Percentiles rank a stretch among this genome's conserved stretches.
Conservation (phyloP, 2,888 invertebrate genomes). For the Polylopha cassiicola region DNA sequence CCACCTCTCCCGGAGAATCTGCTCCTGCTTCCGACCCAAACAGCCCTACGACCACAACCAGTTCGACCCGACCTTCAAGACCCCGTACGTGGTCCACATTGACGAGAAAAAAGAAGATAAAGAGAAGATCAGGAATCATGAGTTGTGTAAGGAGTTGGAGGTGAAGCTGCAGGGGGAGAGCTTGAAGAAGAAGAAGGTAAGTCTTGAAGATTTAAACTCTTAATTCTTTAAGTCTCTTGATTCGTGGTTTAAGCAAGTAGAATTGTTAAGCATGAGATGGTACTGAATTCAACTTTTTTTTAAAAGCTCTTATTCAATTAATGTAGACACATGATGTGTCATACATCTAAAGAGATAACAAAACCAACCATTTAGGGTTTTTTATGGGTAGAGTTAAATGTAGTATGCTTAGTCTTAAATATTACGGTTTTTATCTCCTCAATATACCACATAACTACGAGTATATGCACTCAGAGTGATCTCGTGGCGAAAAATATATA, state of each 20-base stretch:
- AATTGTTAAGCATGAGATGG: too few species aligned
- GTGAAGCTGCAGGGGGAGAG: slow-evolving; percentile 56
- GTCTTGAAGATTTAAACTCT: slow-evolving; percentile 1
- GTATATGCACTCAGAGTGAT: too few species aligned
- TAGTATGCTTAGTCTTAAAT: too few species aligned
- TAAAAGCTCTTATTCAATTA: too few species aligned
- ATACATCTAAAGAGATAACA: too few species aligned
- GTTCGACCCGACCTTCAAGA: slow-evolving; percentile 61
- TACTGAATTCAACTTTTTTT: too few species aligned
- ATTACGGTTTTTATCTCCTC: too few species aligned
- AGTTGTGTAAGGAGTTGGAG: slow-evolving; percentile 62
- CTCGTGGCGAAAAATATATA: too few species aligned
- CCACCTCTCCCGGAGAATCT: slow-evolving; percentile 72
- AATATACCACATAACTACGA: too few species aligned
- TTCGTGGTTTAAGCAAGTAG: background rate
- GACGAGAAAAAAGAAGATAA: slow-evolving; percentile 47
- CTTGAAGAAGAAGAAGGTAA: slow-evolving; percentile 56
- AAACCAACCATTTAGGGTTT: too few species aligned
- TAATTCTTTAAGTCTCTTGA: background rate
- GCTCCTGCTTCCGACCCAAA: slow-evolving; percentile 74
- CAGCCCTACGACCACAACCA: slow-evolving; percentile 72
- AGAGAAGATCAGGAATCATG: slow-evolving; percentile 45
- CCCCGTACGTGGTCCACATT: slow-evolving; percentile 55
- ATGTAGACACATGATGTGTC: too few species aligned
- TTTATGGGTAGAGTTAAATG: too few species aligned